A percentile compares a stretch with the other conserved stretches of the same genome.
Evolutionary conservation across 2,888 invertebrate genomes (phyloP).

Genomic region (Leptinotarsa rubiginosa): DNA sequence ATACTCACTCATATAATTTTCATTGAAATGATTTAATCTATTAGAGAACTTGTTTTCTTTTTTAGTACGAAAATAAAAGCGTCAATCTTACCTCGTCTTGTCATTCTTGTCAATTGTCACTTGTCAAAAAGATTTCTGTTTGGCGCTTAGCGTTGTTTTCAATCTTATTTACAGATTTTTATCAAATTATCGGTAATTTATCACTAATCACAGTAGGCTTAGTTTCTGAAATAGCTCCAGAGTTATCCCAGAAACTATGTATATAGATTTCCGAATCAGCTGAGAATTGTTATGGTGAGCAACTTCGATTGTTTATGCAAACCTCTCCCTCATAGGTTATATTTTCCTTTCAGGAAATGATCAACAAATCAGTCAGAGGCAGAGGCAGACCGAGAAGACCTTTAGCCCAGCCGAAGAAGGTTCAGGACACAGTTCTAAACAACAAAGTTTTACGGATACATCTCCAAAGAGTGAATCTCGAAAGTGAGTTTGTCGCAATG

Average conservation of each 20-base stretch:
- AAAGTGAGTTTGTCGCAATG: constrained; percentile 33
- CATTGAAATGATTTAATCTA: too few species aligned
- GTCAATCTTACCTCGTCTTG: too few species aligned
- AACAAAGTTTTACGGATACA: constrained; percentile 46
- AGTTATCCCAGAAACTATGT: constrained; percentile 22
- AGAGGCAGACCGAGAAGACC: constrained; percentile 8
- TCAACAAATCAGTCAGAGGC: not conserved
- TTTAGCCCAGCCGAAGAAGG: not conserved
- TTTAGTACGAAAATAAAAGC: too few species aligned
- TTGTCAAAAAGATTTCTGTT: not conserved
- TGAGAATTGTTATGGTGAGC: constrained; percentile 24
- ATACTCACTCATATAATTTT: too few species aligned
- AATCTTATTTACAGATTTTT: not conserved
- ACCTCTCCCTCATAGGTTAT: not conserved
- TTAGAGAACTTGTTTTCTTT: too few species aligned
- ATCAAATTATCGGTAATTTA: not conserved
- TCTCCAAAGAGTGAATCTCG: constrained; percentile 41
- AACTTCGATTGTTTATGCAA: not conserved
- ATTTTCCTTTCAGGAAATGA: constrained; percentile 20
- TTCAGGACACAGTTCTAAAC: constrained; percentile 46
- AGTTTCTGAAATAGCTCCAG: constrained; percentile 10
- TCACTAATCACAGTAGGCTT: not conserved
- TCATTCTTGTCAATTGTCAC: too few species aligned
- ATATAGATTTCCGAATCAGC: constrained; percentile 19
- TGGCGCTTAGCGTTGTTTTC: constrained; percentile 19